Evolutionary conservation across 2,888 invertebrate species (phyloP), one percentile per base, ranked within the genome.

Genomic region (Tholera decimalis): DNA sequence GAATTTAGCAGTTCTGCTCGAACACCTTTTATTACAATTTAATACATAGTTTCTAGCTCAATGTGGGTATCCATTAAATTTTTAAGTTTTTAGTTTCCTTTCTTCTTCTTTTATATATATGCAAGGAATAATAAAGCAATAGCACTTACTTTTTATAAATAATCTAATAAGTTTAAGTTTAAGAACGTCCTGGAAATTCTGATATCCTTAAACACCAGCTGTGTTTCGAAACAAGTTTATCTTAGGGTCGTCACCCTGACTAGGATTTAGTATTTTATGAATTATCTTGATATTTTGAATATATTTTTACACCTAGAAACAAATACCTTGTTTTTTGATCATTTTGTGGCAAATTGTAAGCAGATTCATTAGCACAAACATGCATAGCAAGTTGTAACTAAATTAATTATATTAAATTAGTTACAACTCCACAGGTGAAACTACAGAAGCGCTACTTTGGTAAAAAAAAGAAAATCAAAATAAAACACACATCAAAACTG

Each of bases 401-500:
- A 72, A 86, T 91, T 88, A 88, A 82, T 62, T 57, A 33, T n/a
- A 69, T 73, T 82, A 90, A 92, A 88, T 80, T 86, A 89, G 82
- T 85, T 82, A 69, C 82, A 79, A 84, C 73, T 66, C 58, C 62
- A 53, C 68, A 78, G 79, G 79, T 77, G 71, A 85, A 78, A 84
- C 89, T 90, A 90, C 80, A 61, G 80, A 89, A 92, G 91, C 91
- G 76, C 91, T 93, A 93, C 87, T 87, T 74, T 86, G 92, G 92
- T 92, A 92, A 92, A 93, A 93, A 88, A 83, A 89, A 85, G 71
- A 86, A 89, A 91, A 86, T 73, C 74, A 92, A 94, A 95, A 96
- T 96, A 96, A 96, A 95, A 96, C 96, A 96, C 96, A 95, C 96
- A 95, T 90, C 96, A 96, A 96, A 97, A 96, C 96, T 96, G 96